Evolutionary conservation across 2,797 vertebrate genomes (phyloP).

Genomic region (Sebastes vulpes): DNA sequence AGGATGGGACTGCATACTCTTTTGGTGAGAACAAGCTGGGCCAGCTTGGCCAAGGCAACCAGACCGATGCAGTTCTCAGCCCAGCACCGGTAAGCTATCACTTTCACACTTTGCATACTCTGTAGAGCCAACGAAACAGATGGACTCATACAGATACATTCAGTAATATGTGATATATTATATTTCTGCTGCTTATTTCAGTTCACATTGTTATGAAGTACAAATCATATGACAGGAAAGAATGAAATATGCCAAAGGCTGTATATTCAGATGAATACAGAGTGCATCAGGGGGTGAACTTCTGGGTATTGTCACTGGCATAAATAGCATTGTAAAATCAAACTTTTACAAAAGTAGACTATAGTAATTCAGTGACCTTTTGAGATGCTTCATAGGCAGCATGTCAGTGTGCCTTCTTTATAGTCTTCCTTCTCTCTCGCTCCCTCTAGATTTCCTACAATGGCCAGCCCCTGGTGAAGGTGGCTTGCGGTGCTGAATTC

Average conservation of each 20-base stretch:
- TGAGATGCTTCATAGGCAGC: neutral
- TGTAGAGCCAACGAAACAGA: neutral
- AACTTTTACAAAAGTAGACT: neutral
- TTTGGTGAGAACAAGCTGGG: constrained; percentile 98
- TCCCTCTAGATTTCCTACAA: constrained; percentile 94
- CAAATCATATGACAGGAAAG: neutral
- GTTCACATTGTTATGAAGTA: neutral
- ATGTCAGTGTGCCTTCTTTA: neutral
- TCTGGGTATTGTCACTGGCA: neutral
- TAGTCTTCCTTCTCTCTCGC: neutral
- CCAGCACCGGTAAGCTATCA: constrained; percentile 87
- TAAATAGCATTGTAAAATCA: neutral
- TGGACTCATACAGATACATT: neutral
- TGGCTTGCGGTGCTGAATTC: constrained; percentile 96
- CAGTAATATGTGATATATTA: neutral
- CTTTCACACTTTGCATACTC: neutral
- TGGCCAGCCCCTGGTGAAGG: constrained; percentile 95
- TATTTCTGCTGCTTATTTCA: neutral
- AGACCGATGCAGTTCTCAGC: constrained; percentile 94
- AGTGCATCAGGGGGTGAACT: too few species aligned
- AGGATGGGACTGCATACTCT: constrained; percentile 90
- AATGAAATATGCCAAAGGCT: neutral
- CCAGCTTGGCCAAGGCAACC: constrained; percentile 94
- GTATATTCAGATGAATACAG: neutral
- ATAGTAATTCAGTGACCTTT: neutral